Base-by-base conservation (phyloP, 2,113 vertebrate species). In the Eubucco bourcierii region DNA sequence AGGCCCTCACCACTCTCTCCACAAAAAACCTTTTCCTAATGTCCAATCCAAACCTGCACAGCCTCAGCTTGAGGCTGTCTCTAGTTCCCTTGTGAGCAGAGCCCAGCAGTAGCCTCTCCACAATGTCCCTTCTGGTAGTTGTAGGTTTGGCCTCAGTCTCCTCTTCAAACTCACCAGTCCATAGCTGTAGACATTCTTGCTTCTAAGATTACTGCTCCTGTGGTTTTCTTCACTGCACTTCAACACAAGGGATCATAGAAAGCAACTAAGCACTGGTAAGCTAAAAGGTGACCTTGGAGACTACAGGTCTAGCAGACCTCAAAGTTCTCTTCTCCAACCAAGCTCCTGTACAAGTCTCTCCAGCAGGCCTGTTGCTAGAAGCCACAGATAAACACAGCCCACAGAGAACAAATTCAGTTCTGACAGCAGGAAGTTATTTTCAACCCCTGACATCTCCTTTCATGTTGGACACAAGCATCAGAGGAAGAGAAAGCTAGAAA, bases 181-280 rank as follows among this genome's bases (percentile, higher is more conserved):
- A 44, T 15, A 44, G 41, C 14, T 44, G 41, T 7, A 44, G 41
- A 44, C 15, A 39, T 61, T 61, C 44, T n/a, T 81, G 39, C 59
- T 58, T 18, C 28, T 3, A 9, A 80, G 27, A 64, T 84, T 29
- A 59, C 24, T 24, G 6, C 21, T 55, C 29, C 41, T 24, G 24
- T n/a, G 70, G 37, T 31, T 76, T 63, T 29, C 53, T 7, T 60
- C 66, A 59, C 33, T 2, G 4, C 25, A 74, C 9, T 21, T 37
- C 17, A 52, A 61, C 1, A 2, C n/a, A 68, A 74, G 29, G 19
- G 88, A 72, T 6, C 0, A 0, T 3, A 7, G 15, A 31, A 74
- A 83, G 24, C n/a, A 68, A 55, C 15, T 59, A 66, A 92, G 47
- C 60, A 63, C 41, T 39, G 60, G 15, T 56, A 77, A 93, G 33